A percentile compares a stretch with the other conserved stretches of the same genome.
Evolutionary conservation across 2,113 vertebrate species (phyloP).

Genomic region (Sebastes schlegelii): DNA sequence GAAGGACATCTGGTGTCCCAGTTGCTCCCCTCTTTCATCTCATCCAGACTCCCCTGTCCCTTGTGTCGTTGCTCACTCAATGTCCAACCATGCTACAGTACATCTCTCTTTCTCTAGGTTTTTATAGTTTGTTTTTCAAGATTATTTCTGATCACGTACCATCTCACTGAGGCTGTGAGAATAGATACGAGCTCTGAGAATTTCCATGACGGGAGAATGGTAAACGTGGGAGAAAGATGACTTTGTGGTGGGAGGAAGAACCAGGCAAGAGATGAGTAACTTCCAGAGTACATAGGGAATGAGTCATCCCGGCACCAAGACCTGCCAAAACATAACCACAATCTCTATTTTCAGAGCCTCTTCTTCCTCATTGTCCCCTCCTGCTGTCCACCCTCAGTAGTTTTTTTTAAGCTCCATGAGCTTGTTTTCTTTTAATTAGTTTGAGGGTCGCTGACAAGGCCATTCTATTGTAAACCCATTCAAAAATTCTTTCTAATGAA

Average conservation of each 20-base stretch:
- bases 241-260: constrained; percentile 21
- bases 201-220: background rate
- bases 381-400: constrained; percentile 43
- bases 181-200: background rate
- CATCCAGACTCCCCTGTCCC: constrained; percentile 8
- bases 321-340: constrained; percentile 46
- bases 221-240: constrained; percentile 8
- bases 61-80: constrained; percentile 6
- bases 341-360: constrained; percentile 34
- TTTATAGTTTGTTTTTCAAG: constrained; percentile 1
- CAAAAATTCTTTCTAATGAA: constrained; percentile 43
- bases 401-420: constrained; percentile 3
- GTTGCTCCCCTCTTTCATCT: constrained; percentile 48
- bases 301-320: constrained; percentile 56
- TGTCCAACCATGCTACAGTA: background rate
- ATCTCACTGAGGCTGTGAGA: constrained; percentile 4
- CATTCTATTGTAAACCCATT: constrained; percentile 42
- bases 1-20: constrained; percentile 51
- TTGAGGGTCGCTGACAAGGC: constrained; percentile 52
- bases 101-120: background rate
- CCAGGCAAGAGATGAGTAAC: constrained; percentile 27
- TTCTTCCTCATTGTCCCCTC: constrained; percentile 14
- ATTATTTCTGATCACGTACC: background rate
- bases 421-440: constrained; percentile 67
- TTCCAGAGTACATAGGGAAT: constrained; percentile 34